phyloP scores from a whole-genome alignment of 2,113 vertebrate genomes.

The Notothenia coriiceps region DNA sequence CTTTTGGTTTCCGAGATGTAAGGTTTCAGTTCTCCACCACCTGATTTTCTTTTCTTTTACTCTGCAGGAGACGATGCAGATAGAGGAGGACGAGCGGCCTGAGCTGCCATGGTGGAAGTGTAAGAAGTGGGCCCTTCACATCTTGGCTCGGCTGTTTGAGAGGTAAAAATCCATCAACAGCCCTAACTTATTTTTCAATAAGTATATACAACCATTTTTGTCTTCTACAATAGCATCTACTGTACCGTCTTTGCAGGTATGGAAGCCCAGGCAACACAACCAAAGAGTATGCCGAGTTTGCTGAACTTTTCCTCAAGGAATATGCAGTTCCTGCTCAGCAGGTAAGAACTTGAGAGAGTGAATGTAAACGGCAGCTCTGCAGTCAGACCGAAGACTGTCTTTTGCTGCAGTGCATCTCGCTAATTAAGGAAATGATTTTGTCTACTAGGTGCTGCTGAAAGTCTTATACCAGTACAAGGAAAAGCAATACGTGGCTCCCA shows the following conservation, averaged over 20 bases:
- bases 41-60: conserved; percentile 5
- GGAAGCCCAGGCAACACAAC: conserved; percentile 99
- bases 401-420: not conserved
- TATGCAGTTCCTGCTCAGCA: conserved; percentile 96
- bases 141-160: conserved; percentile 97
- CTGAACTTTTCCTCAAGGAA: conserved; percentile 97
- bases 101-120: conserved; percentile 99
- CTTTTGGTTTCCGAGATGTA: not conserved
- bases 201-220: no score
- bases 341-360: conserved; percentile 71
- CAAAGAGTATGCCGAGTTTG: conserved; percentile 98
- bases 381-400: not conserved
- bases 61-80: conserved; percentile 94
- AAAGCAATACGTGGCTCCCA: conserved; percentile 96
- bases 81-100: conserved; percentile 97
- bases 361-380: not conserved
- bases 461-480: conserved; percentile 98
- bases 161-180: conserved; percentile 81
- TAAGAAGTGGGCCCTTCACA: conserved; percentile 99
- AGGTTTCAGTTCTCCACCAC: not conserved
- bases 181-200: not conserved
- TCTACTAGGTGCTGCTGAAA: conserved; percentile 94
- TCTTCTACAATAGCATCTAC: not conserved
- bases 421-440: not conserved
- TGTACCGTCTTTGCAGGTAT: conserved; percentile 83